A percentile compares a stretch with the other conserved stretches of the same genome.
These are phyloP conservation scores for Patella caerulea DNA, from an alignment of 2,888 invertebrate genomes.

Conservation along the genomic window DNA sequence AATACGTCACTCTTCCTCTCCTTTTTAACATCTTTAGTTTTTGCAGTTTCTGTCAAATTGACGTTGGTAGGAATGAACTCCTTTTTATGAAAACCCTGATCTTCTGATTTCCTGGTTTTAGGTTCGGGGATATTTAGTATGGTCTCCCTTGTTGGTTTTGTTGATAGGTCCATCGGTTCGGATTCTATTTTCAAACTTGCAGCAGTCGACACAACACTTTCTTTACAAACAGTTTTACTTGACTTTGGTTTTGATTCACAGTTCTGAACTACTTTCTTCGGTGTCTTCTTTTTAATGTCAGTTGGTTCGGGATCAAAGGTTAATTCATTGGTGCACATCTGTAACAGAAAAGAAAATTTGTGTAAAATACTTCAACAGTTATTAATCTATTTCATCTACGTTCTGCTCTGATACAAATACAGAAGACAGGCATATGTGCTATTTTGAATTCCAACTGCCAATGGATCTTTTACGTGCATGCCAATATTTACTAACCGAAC, in stretches of 20 bases:
- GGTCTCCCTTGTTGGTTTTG: background rate
- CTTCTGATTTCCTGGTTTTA: background rate
- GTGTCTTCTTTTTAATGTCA: background rate
- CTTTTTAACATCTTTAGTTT: background rate
- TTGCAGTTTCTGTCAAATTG: background rate
- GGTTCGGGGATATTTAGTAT: background rate
- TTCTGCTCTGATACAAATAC: too few species aligned
- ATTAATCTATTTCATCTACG: too few species aligned
- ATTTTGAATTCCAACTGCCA: too few species aligned
- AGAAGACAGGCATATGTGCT: too few species aligned
- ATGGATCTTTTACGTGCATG: too few species aligned
- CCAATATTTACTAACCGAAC: too few species aligned
- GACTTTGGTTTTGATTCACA: background rate
- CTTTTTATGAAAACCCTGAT: background rate
- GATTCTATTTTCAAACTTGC: background rate
- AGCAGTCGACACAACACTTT: background rate
- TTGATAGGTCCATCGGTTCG: background rate
- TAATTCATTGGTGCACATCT: constrained; percentile 33
- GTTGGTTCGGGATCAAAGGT: constrained; percentile 12
- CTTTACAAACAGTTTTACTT: background rate
- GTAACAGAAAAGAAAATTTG: background rate
- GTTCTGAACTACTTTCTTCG: background rate
- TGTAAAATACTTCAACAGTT: too few species aligned
- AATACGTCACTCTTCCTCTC: background rate
- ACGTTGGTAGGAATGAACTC: background rate